Base-by-base conservation (phyloP, 1,140 invertebrate species). In the Pseudomyrmex gracilis region DNA sequence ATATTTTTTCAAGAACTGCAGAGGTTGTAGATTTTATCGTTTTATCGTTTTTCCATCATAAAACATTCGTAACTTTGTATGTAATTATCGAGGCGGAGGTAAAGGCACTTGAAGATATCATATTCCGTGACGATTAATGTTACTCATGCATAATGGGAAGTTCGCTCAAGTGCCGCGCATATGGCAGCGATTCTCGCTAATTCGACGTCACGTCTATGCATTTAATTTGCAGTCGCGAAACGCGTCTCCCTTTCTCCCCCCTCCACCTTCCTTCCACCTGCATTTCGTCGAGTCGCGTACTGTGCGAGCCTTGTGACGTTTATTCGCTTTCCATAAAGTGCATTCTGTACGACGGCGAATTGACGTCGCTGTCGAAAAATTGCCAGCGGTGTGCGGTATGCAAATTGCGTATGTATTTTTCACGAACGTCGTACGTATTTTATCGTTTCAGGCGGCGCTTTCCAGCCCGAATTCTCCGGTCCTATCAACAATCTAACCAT, bases 401-500 rank as follows among this genome's bases (percentile, higher is more conserved):
- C 20, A 87, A 84, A 84, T 84, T 20, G 20, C 34, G 22, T 77
- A 70, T 68, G 85, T 71, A 80, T 85, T 80, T 85, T 73, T 87
- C 60, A 87, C 53, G 34, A 55, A 80, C 49, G 55, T 80, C 58
- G 47, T 84, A 82, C 80, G 51, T 88, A 78, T 67, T 83, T 68
- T 67, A 58, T 84, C 63, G 49, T 88, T 88, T 88, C 93, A 96
- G 96, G 95, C 87, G 94, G 95, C 87, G 96, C 96, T 80, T 97
- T 97, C 93, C 97, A 97, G 92, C 98, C 98, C 12, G 97, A 98
- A 93, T 98, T 98, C 92, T 95, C 96, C 55, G 96, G 97, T 84
- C 96, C 96, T 66, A 96, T 98, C 88, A 95, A 95, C 82, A 98
- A 98, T 95, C 94, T 98, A 83, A 98, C 98, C 55, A 95, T 98